phyloP scores from a whole-genome alignment of 2,888 invertebrate species.

The Drosophila multiciliata region DNA sequence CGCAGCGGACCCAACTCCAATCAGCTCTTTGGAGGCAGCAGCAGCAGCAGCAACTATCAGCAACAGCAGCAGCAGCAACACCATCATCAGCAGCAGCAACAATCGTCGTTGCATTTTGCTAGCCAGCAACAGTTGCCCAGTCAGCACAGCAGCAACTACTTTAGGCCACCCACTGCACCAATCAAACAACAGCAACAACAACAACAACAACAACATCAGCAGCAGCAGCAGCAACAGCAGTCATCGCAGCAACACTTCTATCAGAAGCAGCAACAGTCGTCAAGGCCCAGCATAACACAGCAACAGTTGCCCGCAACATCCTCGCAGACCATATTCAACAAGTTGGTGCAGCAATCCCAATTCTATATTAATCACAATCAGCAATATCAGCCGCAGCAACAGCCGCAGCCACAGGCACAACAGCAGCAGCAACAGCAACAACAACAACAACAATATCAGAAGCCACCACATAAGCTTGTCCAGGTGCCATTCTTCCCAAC shows the following conservation, averaged over 20 bases:
- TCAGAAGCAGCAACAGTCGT: conserved; percentile 56
- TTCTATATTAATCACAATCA: conserved; percentile 81
- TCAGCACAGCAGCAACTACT: conserved; percentile 35
- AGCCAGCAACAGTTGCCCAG: conserved; percentile 28
- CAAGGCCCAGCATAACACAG: conserved; percentile 56
- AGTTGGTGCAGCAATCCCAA: conserved; percentile 75
- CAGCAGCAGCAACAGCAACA: conserved; percentile 24
- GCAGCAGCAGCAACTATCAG: conserved; percentile 19
- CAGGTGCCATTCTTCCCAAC: conserved; percentile 80
- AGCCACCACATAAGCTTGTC: conserved; percentile 75
- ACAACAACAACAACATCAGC: conserved; percentile 35
- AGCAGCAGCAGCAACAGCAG: conserved; percentile 36
- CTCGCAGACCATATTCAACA: conserved; percentile 70
- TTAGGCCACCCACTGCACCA: conserved; percentile 55
- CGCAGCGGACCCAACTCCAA: conserved; percentile 58
- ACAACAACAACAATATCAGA: conserved; percentile 66
- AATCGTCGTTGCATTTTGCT: conserved; percentile 52
- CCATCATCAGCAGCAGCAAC: conserved; percentile 63
- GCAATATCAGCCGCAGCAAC: conserved; percentile 64
- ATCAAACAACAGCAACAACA: conserved; percentile 33
- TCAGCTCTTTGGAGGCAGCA: conserved; percentile 48
- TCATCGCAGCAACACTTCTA: conserved; percentile 32
- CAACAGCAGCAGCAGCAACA: conserved; percentile 17
- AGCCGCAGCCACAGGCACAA: conserved; percentile 39
- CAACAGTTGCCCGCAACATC: conserved; percentile 67